A percentile compares a stretch with the other conserved stretches of the same genome.
Evolutionary conservation across 2,797 vertebrate species (phyloP).

Genomic region (Danio jaintianensis): DNA sequence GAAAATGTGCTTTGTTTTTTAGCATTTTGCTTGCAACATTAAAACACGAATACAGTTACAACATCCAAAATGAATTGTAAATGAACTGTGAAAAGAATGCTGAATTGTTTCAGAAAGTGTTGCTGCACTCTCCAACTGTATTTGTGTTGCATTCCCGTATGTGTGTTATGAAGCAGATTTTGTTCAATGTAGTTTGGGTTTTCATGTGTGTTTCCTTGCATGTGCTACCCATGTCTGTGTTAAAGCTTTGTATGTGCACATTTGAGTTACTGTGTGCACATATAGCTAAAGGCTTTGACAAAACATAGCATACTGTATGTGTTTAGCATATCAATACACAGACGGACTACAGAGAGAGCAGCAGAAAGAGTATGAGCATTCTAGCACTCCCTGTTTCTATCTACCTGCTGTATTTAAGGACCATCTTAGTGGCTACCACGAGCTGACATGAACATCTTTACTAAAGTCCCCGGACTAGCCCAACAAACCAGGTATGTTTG

Average conservation of each 20-base stretch:
- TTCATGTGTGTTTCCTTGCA: conserved; percentile 34
- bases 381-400: conserved; percentile 67
- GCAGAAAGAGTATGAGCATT: conserved; percentile 75
- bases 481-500: conserved; percentile 83
- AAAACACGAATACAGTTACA: conserved; percentile 60
- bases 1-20: not conserved
- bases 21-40: conserved; percentile 3
- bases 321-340: conserved; percentile 82
- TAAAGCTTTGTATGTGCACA: conserved; percentile 44
- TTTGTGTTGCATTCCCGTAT: conserved; percentile 22
- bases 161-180: conserved; percentile 33
- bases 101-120: conserved; percentile 74
- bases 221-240: conserved; percentile 42
- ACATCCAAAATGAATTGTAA: conserved; percentile 59
- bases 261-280: conserved; percentile 49
- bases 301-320: conserved; percentile 57
- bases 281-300: conserved; percentile 43
- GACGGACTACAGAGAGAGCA: conserved; percentile 61
- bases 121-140: conserved; percentile 67
- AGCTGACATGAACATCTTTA: conserved; percentile 87
- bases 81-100: conserved; percentile 64
- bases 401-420: conserved; percentile 79
- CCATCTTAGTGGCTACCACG: conserved; percentile 68
- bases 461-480: conserved; percentile 80
- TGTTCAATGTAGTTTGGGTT: conserved; percentile 29